phyloP scores from a whole-genome alignment of 2,888 invertebrate genomes.

The Syrphus vitripennis region DNA sequence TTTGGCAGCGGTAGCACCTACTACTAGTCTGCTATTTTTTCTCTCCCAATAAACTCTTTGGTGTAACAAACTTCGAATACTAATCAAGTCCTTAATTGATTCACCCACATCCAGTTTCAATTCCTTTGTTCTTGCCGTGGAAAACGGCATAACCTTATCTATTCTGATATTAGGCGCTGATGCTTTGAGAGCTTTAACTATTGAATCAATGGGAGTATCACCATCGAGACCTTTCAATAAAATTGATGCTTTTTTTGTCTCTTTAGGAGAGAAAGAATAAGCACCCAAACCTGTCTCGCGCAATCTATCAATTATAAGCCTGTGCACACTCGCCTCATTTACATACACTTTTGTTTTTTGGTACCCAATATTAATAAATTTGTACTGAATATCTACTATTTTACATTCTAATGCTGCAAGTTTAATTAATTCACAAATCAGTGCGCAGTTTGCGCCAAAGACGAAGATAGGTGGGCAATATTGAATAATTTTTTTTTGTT shows the following conservation, averaged over 20 bases:
- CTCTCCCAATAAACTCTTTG: neutral
- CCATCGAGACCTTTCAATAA: neutral
- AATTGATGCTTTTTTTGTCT: neutral
- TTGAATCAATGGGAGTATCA: neutral
- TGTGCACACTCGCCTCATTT: slow-evolving; percentile 1
- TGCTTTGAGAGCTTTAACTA: neutral
- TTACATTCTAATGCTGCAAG: slow-evolving; percentile 6
- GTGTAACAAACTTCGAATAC: neutral
- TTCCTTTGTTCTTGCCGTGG: neutral
- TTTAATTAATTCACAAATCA: slow-evolving; percentile 8
- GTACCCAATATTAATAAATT: slow-evolving; percentile 4
- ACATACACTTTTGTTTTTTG: slow-evolving; percentile 13
- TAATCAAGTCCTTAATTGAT: neutral
- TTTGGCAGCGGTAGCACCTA: no score
- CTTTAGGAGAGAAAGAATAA: neutral
- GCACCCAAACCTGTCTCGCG: neutral
- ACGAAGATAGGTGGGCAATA: slow-evolving; percentile 13
- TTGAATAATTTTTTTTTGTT: neutral
- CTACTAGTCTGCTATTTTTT: neutral
- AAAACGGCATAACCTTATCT: neutral
- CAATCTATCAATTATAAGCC: neutral
- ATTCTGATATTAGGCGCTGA: neutral
- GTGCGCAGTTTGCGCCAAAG: slow-evolving; percentile 8
- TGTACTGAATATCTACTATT: neutral
- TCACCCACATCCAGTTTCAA: neutral